phyloP scores from a whole-genome alignment of 2,113 vertebrate species.

The Nestor notabilis region DNA sequence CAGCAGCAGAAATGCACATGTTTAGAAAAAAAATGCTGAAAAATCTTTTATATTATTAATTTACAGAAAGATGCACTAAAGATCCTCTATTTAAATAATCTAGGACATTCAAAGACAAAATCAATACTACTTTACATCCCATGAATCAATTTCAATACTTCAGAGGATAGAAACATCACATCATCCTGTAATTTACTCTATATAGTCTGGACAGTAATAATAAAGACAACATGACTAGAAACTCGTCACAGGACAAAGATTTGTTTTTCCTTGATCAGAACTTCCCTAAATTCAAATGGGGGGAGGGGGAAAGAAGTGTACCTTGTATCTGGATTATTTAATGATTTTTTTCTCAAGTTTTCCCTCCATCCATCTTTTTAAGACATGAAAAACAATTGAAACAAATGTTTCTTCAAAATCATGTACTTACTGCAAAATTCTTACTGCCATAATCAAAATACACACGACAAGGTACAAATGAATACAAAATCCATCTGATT shows the following conservation, averaged over 20 bases:
- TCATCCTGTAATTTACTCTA: background rate
- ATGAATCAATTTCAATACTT: background rate
- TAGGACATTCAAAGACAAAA: background rate
- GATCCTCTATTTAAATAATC: background rate
- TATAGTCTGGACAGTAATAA: background rate
- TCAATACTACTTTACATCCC: background rate
- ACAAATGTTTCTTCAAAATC: background rate
- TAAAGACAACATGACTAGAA: background rate
- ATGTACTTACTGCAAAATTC: background rate
- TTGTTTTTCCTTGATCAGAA: background rate
- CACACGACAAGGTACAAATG: background rate
- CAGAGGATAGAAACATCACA: background rate
- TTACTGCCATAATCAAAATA: background rate
- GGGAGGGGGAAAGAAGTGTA: background rate
- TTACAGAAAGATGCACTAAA: background rate
- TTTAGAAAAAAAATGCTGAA: background rate
- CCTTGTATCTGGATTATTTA: background rate
- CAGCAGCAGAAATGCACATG: background rate
- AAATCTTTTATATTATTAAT: background rate
- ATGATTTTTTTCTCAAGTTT: background rate
- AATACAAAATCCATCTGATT: background rate
- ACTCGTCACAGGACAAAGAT: background rate
- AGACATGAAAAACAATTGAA: background rate
- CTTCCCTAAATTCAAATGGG: background rate
- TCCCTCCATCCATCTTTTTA: background rate